Evolutionary conservation across 2,797 vertebrate genomes (phyloP).

Genomic region (Linurgus olivaceus): DNA sequence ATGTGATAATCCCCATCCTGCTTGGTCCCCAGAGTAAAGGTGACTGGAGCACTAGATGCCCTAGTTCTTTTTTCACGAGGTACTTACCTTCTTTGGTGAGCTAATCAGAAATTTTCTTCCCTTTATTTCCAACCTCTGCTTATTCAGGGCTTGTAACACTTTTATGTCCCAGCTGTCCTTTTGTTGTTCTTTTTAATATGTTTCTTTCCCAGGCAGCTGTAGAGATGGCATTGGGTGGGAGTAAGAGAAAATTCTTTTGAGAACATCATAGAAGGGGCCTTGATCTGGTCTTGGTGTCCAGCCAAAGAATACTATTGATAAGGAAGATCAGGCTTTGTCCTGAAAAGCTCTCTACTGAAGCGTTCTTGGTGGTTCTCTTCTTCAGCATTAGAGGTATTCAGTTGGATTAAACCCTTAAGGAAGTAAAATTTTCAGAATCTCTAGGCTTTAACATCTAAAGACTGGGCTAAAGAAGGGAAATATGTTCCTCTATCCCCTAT

Average conservation of each 20-base stretch:
- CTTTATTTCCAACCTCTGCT: not conserved
- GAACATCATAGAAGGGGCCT: not conserved
- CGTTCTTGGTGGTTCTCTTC: not conserved
- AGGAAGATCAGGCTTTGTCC: not conserved
- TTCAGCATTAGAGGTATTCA: not conserved
- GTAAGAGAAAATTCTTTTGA: not conserved
- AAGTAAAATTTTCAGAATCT: not conserved
- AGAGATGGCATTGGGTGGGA: not conserved
- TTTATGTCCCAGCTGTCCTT: not conserved
- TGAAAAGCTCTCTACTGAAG: not conserved
- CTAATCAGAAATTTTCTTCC: not conserved
- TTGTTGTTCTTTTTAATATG: not conserved
- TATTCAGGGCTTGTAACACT: not conserved
- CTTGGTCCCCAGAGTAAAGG: not conserved
- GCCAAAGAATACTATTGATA: not conserved
- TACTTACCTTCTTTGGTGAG: not conserved
- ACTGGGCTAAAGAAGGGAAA: not conserved
- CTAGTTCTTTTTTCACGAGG: not conserved
- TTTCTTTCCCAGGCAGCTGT: not conserved
- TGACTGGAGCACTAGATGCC: not conserved
- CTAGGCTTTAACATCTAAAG: not conserved
- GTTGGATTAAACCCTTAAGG: not conserved
- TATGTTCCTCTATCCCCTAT: rapidly evolving
- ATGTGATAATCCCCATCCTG: not conserved
- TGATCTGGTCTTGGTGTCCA: not conserved